Base-by-base conservation (phyloP, 2,888 invertebrate genomes). In the Entomobrya proxima region DNA sequence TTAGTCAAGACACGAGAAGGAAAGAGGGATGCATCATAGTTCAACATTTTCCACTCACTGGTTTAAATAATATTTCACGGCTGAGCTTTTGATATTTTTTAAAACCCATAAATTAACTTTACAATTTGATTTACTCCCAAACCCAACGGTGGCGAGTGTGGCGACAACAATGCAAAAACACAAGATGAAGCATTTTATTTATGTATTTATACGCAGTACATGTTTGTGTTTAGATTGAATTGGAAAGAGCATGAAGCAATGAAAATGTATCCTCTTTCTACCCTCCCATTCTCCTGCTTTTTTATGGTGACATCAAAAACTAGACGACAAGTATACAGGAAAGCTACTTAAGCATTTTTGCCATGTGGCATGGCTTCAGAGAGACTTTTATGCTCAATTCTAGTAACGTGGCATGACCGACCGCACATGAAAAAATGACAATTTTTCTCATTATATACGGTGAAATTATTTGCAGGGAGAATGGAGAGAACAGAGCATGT, bases 401-500 rank as follows among this genome's bases (percentile, higher is more conserved):
- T 67, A 1, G 24, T 76, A 47, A 50, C 50, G 52, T 75, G 52
- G 37, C 76, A 76, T 76, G 76, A 76, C 52, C 75, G 52, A 75
- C 55, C 52, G 52, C 74, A 74, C 32, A 78, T 61, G 44, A 55
- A 69, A 67, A 30, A 67, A 79, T 79, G 79, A 69, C 67, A 50
- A 79, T 50, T 79, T 79, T 79, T 79, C 78, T 79, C 79, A 79
- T 79, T 79, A 79, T 67, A 69, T 67, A 79, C 52, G 79, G 67
- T 67, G 67, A 67, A 67, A 67, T 44, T 67, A 37, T 52, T 77
- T 52, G n/a, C 47, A 61, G 77, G 30, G 58, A 58, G 58, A 58
- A 30, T 58, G 37, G 67, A 37, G 35, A 37, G 67, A 61, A 37
- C 37, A 18, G 40, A 67, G 79, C 79, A 69, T 79, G 50, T 67